Evolutionary conservation across 2,113 vertebrate species (phyloP).

Genomic region (Platysternon megacephalum): DNA sequence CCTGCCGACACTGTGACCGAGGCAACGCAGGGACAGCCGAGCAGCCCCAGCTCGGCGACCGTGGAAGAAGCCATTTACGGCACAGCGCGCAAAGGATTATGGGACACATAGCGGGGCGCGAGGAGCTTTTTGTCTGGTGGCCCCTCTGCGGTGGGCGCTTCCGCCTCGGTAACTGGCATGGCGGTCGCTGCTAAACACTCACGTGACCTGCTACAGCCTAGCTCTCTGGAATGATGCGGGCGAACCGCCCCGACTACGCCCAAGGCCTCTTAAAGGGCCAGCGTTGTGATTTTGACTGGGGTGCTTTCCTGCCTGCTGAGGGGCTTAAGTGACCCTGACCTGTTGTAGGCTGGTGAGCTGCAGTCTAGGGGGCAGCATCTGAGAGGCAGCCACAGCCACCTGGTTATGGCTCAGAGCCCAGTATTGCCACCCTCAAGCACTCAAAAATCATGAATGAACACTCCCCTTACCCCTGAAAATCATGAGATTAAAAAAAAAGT

Average conservation of each 20-base stretch:
- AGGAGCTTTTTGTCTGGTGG: neutral
- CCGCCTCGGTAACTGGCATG: neutral
- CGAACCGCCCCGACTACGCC: neutral
- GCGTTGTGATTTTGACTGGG: neutral
- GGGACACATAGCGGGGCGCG: neutral
- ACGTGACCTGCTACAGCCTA: neutral
- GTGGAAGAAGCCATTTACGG: rapidly evolving
- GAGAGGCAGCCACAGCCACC: neutral
- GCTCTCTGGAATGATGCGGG: neutral
- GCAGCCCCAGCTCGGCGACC: too few relatives aligned
- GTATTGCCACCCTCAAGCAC: neutral
- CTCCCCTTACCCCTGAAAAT: neutral
- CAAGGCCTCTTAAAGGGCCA: neutral
- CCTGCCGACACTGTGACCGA: neutral
- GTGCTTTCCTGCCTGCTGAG: too few relatives aligned
- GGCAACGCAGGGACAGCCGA: too few relatives aligned
- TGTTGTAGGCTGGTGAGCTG: neutral
- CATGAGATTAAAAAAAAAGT: neutral
- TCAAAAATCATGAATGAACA: neutral
- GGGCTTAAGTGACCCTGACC: neutral
- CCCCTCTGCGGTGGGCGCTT: neutral
- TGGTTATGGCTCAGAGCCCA: too few relatives aligned
- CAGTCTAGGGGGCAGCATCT: too few relatives aligned
- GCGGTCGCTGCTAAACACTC: neutral
- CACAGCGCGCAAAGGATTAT: neutral